Base-by-base conservation (phyloP, 1,140 invertebrate genomes). In the Whitmania pigra region DNA sequence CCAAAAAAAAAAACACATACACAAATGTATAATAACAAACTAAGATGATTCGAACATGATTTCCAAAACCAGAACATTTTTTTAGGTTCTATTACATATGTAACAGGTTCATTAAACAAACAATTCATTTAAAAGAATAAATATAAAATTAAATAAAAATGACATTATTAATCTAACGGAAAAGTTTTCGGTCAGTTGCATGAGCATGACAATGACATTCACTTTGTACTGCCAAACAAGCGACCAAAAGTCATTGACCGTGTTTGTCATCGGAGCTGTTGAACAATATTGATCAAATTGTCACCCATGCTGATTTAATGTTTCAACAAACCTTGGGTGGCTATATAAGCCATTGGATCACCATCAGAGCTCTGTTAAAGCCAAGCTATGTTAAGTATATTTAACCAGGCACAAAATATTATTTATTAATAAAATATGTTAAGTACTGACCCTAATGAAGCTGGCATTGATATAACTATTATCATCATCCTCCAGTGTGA, bases 241-340 rank as follows among this genome's bases (percentile, higher is more conserved):
- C 22, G 55, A 25, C 73, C 73, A 73, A 40, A 73, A 73, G 53
- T 73, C 73, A 18, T 53, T 54, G 18, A 73, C n/a, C 15, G 73
- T 73, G 27, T 71, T 31, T 0, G 18, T 29, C 15, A 72, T 29
- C 17, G 73, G 73, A 17, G 20, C 40, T 68, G n/a, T n/a, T n/a
- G n/a, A n/a, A n/a, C n/a, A n/a, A n/a, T n/a, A n/a, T n/a, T n/a
- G n/a, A n/a, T n/a, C n/a, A n/a, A n/a, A n/a, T n/a, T n/a, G n/a
- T n/a, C n/a, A n/a, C n/a, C n/a, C n/a, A n/a, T n/a, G n/a, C n/a
- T n/a, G n/a, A n/a, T n/a, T n/a, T n/a, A n/a, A n/a, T n/a, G 55
- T 60, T n/a, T 22, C n/a, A 60, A 5, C 17, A 22, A 22, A 60
- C 55, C n/a, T 27, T 60, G 55, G 27, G 55, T 60, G 27, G 55